Base-by-base conservation (phyloP, 1,140 invertebrate genomes). In the Anadara kagoshimensis region DNA sequence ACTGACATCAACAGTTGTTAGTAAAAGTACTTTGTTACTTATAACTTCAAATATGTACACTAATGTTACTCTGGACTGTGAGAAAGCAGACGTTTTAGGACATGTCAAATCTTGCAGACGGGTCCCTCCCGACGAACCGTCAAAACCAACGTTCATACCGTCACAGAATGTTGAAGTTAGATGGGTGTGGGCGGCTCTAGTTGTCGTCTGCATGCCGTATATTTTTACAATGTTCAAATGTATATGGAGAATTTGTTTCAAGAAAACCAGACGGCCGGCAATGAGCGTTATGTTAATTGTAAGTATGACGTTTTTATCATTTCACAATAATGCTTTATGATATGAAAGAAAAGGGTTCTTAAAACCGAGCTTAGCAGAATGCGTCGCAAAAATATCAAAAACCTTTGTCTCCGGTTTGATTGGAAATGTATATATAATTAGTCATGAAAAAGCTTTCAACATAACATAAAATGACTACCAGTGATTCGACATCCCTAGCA, bases 31-130 rank as follows among this genome's bases (percentile, higher is more conserved):
- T 49, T 73, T 87, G 29, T 78, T 87, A 29, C 70, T 87, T 10
- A 86, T 87, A 26, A 82, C 86, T 8, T 86, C 85, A 63, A 85
- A 84, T 76, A 75, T 83, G 14, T 83, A 83, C 76, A 75, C 72
- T 36, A 86, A 86, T 72, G 80, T 79, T 61, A 84, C 82, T 4
- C 65, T 85, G 22, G 78, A 79, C 12, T 86, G 83, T 71, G 16
- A 54, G 20, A 53, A 69, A n/a, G 59, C 65, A 10, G 75, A 75
- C 12, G 70, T 54, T 18, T 51, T 70, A 10, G 47, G 41, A 64
- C 64, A 80, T 43, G 82, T 83, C 43, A 73, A 61, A 10, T 70
- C 53, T n/a, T 82, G 80, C 73, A 73, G 64, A 10, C 68, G 80
- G 43, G 73, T 83, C 14, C 72, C 69, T 57, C 76, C 79, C 22